Percentiles rank a stretch among this genome's conserved stretches.
Conservation (phyloP, 2,888 invertebrate genomes). For the Mellilla xanthometata region DNA sequence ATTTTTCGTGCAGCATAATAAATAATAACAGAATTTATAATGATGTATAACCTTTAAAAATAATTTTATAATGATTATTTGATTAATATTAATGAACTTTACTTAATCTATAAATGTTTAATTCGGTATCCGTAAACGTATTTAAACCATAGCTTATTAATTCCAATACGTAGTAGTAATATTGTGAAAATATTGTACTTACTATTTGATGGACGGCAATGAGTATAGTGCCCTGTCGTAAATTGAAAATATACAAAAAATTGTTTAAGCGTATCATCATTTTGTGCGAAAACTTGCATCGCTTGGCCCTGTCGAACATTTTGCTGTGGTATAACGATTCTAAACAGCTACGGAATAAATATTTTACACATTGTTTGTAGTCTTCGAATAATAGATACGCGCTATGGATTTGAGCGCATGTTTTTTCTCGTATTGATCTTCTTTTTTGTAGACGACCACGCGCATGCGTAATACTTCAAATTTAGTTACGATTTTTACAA, state of each 20-base stretch:
- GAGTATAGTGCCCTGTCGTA: slow-evolving; percentile 78
- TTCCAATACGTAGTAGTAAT: too few relatives aligned
- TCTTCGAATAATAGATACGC: slow-evolving; percentile 33
- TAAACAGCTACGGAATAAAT: slow-evolving; percentile 44
- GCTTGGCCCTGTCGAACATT: slow-evolving; percentile 70
- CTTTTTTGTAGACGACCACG: slow-evolving; percentile 43
- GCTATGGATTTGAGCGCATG: slow-evolving; percentile 55
- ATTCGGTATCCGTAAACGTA: too few relatives aligned
- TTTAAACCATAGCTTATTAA: too few relatives aligned
- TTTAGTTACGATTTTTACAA: slow-evolving; percentile 1
- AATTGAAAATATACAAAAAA: slow-evolving; percentile 77
- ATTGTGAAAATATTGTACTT: too few relatives aligned
- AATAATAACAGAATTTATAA: too few relatives aligned
- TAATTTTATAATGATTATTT: too few relatives aligned
- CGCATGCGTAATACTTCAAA: slow-evolving; percentile 44
- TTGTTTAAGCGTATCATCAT: slow-evolving; percentile 73
- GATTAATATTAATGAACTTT: too few relatives aligned
- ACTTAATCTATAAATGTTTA: too few relatives aligned
- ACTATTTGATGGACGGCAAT: slow-evolving; percentile 82
- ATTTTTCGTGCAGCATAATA: too few relatives aligned
- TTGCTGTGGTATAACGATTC: slow-evolving; percentile 9
- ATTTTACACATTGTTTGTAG: slow-evolving; percentile 60
- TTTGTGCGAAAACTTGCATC: slow-evolving; percentile 68
- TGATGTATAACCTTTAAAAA: too few relatives aligned
- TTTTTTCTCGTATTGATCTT: slow-evolving; percentile 60